Evolutionary conservation across 2,888 invertebrate genomes (phyloP).

Genomic region (Coelopa pilipes): DNA sequence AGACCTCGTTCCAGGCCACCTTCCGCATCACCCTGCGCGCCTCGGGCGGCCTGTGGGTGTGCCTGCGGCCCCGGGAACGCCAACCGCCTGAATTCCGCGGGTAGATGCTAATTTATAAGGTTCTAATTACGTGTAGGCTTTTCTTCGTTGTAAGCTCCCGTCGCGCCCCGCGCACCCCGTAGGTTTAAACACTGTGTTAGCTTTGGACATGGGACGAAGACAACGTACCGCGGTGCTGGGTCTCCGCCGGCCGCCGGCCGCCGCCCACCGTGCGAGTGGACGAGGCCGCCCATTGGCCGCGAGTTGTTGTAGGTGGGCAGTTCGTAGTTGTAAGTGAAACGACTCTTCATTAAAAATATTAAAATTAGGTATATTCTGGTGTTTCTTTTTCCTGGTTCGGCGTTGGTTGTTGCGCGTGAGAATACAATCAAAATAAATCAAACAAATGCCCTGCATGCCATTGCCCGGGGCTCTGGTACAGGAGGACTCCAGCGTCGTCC

Average conservation of each 20-base stretch:
- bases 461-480: not conserved
- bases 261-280: too few species aligned
- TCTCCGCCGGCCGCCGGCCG: too few species aligned
- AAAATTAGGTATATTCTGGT: not conserved
- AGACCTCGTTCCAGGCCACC: constrained; percentile 67
- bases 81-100: not conserved
- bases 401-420: not conserved
- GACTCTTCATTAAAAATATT: not conserved
- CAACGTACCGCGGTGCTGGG: not conserved
- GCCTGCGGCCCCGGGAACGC: constrained; percentile 61
- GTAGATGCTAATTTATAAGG: not conserved
- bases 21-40: constrained; percentile 71
- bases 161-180: too few species aligned
- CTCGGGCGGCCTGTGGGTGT: constrained; percentile 71
- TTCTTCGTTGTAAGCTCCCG: too few species aligned
- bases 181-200: not conserved
- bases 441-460: not conserved
- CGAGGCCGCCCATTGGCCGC: too few species aligned
- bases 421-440: not conserved
- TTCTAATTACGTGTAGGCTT: too few species aligned
- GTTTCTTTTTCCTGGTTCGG: not conserved
- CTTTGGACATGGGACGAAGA: not conserved
- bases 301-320: not conserved
- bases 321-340: not conserved
- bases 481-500: too few species aligned